Base-by-base conservation (phyloP, 1,140 invertebrate species). In the Lepidurus couesii region DNA sequence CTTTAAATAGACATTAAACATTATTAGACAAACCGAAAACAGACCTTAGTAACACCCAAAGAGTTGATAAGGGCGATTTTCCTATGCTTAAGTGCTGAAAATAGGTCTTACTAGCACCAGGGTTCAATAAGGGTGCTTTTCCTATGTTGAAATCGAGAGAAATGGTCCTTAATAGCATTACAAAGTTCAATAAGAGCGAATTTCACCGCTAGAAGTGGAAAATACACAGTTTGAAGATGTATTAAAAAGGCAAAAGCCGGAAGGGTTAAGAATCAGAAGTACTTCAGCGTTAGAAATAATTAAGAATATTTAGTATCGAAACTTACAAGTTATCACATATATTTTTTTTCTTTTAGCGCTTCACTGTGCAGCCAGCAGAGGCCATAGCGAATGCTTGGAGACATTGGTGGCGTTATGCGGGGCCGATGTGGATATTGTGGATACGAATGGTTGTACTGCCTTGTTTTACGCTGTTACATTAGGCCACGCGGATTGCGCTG, bases 381-480 rank as follows among this genome's bases (percentile, higher is more conserved):
- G 98, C 5, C 95, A 99, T 84, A 92, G 92, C 0, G 92, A 96
- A 82, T 97, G 96, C 83, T 87, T 98, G 43, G 95, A 98, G 81
- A 92, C 92, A 4, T 86, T 99, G 43, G 89, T 98, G 0, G 92
- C 92, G n/a, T 86, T 97, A 0, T 97, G 95, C 82, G 93, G 93
- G 1, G 92, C 93, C 2, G 90, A 93, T 13, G 92, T 95, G 0
- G 94, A 98, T 84, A 88, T 92, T 7, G 87, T 90, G 1, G 96
- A 99, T 84, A 85, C 84, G 43, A 96, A 97, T 83, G 95, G 95
- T 1, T 98, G 97, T 84, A 97, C 97, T 1, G 92, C 97, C 0
- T 85, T 99, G 2, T 98, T 98, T 85, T 99, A 99, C 84, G 93
- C 97, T 2, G 95, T 96, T 0, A 98, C 96, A 0, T 86, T 98